Evolutionary conservation across 2,113 vertebrate species (phyloP).

Genomic region (Poeciliopsis occidentalis): DNA sequence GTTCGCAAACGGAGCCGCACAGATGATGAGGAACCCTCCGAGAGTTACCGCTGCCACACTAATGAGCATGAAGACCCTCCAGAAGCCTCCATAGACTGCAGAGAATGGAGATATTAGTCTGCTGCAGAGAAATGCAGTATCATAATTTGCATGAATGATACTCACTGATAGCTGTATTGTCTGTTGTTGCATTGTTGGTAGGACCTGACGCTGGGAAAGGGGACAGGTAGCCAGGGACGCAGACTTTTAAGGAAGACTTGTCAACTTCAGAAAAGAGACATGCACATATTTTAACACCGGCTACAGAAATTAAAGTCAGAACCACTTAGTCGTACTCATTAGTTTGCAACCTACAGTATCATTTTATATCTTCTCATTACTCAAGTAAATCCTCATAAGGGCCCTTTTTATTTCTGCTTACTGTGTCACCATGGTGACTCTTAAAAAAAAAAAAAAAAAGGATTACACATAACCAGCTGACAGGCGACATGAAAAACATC

Average conservation of each 20-base stretch:
- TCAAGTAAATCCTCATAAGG: conserved; percentile 52
- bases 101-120: conserved; percentile 10
- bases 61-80: conserved; percentile 93
- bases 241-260: conserved; percentile 87
- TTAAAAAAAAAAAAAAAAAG: conserved; percentile 33
- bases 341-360: background rate
- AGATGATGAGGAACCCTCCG: conserved; percentile 93
- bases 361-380: background rate
- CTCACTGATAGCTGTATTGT: conserved; percentile 92
- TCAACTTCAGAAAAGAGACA: conserved; percentile 80
- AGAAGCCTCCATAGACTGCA: conserved; percentile 95
- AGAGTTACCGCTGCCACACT: conserved; percentile 84
- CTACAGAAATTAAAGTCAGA: background rate
- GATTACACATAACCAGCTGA: conserved; percentile 58
- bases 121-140: background rate
- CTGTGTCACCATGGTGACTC: conserved; percentile 37
- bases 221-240: conserved; percentile 89
- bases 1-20: conserved; percentile 92
- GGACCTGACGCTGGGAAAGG: conserved; percentile 88
- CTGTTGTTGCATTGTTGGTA: conserved; percentile 86
- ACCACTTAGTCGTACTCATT: background rate
- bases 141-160: background rate
- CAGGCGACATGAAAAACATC: conserved; percentile 60
- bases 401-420: conserved; percentile 26
- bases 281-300: background rate